Percentiles rank a stretch among this genome's conserved stretches.
Evolutionary conservation across 2,797 vertebrate genomes (phyloP).

Genomic region (Phyllotis vaccarum): DNA sequence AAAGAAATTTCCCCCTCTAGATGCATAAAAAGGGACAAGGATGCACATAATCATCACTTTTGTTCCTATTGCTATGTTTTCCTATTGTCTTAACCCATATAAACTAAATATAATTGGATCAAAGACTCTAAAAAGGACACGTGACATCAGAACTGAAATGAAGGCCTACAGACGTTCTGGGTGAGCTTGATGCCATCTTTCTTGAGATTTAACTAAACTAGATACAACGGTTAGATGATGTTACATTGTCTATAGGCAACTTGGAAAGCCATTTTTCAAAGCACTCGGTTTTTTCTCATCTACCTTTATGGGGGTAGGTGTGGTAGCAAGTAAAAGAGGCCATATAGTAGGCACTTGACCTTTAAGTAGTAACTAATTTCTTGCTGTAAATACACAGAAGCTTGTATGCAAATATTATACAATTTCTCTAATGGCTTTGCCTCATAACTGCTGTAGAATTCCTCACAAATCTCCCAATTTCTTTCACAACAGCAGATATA

Average conservation of each 20-base stretch:
- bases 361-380: slow-evolving; percentile 51
- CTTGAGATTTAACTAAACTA: not conserved
- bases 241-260: not conserved
- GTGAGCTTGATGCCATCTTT: not conserved
- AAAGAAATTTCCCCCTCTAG: not conserved
- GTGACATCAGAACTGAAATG: not conserved
- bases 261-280: not conserved
- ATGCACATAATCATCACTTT: not conserved
- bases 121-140: not conserved
- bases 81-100: not conserved
- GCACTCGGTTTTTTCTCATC: not conserved
- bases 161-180: not conserved
- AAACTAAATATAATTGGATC: not conserved
- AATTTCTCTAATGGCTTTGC: not conserved
- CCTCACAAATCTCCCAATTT: not conserved
- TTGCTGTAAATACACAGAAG: slow-evolving; percentile 1
- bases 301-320: not conserved
- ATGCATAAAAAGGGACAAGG: not conserved
- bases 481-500: slow-evolving; percentile 5
- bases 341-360: not conserved
- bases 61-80: not conserved
- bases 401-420: not conserved
- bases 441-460: slow-evolving; percentile 39
- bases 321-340: not conserved
- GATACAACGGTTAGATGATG: not conserved